phyloP scores from a whole-genome alignment of 2,113 vertebrate genomes.

The Chloropsis hardwickii region DNA sequence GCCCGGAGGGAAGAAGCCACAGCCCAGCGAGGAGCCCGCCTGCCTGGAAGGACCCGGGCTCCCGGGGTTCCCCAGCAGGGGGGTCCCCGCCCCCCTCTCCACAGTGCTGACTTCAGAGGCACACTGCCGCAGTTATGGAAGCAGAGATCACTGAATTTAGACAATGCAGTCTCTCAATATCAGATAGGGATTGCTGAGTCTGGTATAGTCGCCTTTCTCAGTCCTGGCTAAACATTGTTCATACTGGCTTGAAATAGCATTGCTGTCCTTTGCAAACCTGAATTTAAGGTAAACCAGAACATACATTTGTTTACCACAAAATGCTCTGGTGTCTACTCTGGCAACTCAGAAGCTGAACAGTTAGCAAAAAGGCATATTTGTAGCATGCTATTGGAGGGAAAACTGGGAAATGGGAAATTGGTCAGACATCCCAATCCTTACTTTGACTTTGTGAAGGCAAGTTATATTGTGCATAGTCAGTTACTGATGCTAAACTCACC shows the following conservation, averaged over 20 bases:
- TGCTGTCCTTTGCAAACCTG: background rate
- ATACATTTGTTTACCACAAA: background rate
- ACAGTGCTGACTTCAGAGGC: no score
- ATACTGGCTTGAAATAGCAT: background rate
- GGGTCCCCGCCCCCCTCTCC: no score
- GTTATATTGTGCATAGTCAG: background rate
- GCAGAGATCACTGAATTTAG: background rate
- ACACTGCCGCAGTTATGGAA: background rate
- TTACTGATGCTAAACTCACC: background rate
- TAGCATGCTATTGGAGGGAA: background rate
- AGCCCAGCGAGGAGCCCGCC: no score
- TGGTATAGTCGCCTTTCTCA: background rate
- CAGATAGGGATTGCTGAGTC: background rate
- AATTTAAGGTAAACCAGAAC: background rate
- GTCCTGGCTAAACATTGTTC: background rate
- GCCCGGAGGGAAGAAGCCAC: no score
- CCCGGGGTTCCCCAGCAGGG: no score
- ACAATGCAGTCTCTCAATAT: background rate
- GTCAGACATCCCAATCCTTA: background rate
- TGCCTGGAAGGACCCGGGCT: no score
- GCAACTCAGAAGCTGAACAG: background rate
- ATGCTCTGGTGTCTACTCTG: background rate
- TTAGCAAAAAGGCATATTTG: background rate
- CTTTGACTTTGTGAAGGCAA: background rate
- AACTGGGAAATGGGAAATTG: background rate